Base-by-base conservation (phyloP, 2,888 invertebrate genomes). In the Rotaria macrura region DNA sequence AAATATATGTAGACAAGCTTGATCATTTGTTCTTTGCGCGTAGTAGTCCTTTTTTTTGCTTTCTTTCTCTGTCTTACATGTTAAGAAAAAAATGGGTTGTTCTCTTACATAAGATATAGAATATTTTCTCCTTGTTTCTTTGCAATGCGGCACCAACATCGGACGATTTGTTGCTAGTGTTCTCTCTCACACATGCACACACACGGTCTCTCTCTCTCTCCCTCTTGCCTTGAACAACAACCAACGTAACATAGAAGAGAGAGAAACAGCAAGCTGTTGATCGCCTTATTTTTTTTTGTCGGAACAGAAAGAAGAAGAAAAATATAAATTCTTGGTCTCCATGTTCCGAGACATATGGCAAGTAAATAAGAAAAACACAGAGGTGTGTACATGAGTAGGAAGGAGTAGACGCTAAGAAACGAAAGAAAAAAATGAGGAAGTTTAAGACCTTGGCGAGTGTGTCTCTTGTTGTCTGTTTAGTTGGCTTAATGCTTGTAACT, bases 241-340 rank as follows among this genome's bases (percentile, higher is more conserved):
- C 79, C 79, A 43, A 43, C 43, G 79, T 14, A 43, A 10, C n/a
- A 10, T 25, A 79, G n/a, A 14, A 3, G 43, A 43, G n/a, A 79
- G 3, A 43, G 40, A 79, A 79, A 79, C n/a, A 79, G 43, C 79
- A 79, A 79, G 79, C 79, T 40, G 25, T 79, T 79, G 79, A 79
- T 79, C 79, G 43, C n/a, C 79, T 79, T 6, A 25, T 43, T 34
- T 43, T n/a, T n/a, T 38, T 79, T 79, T 34, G 34, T 3, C 79
- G n/a, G 43, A 43, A n/a, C 25, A 23, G 74, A 79, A 43, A n/a
- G n/a, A 79, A 43, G 12, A 25, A 79, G 23, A 43, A n/a, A 43
- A 43, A 65, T 12, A 79, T 43, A 43, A 79, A 79, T 25, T 7
- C 5, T 43, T 79, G 79, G 79, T 79, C 79, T 79, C 40, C 12